A percentile compares a stretch with the other conserved stretches of the same genome.
phyloP scores from a whole-genome alignment of 2,797 vertebrate species.

The Cyprinella venusta region DNA sequence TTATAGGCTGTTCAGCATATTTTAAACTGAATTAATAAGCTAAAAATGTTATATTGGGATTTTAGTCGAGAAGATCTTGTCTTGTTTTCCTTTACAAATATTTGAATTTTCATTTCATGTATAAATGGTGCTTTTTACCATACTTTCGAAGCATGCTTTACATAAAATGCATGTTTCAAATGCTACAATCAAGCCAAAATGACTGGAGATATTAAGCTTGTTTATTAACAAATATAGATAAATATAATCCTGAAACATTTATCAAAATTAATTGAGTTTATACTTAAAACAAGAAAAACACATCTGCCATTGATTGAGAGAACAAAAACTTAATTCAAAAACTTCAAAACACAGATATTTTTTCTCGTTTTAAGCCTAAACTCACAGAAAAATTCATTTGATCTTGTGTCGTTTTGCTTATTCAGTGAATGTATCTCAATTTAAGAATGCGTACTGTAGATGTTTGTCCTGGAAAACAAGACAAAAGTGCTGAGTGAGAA shows the following conservation, averaged over 20 bases:
- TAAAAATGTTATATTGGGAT: not conserved
- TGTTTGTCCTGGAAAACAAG: not conserved
- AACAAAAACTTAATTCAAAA: too few species aligned
- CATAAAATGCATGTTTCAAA: not conserved
- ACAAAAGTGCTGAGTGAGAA: not conserved
- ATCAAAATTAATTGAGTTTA: not conserved
- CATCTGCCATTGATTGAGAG: too few species aligned
- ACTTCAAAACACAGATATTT: too few species aligned
- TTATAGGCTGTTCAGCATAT: not conserved
- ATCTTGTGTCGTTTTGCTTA: not conserved
- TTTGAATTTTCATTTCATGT: not conserved
- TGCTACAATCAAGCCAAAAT: not conserved
- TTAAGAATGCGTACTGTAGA: not conserved
- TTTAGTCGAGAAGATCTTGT: not conserved
- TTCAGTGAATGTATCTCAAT: not conserved
- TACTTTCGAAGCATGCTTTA: too few species aligned
- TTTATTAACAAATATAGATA: not conserved
- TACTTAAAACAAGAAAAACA: conserved; percentile 4
- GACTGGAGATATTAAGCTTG: not conserved
- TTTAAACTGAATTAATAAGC: not conserved
- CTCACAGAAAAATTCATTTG: not conserved
- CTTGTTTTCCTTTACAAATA: not conserved
- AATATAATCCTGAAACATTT: not conserved
- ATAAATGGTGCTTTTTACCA: not conserved
- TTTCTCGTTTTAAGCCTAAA: not conserved